Base-by-base conservation (phyloP, 2,113 vertebrate genomes). In the Lamprologus tigripictilis region DNA sequence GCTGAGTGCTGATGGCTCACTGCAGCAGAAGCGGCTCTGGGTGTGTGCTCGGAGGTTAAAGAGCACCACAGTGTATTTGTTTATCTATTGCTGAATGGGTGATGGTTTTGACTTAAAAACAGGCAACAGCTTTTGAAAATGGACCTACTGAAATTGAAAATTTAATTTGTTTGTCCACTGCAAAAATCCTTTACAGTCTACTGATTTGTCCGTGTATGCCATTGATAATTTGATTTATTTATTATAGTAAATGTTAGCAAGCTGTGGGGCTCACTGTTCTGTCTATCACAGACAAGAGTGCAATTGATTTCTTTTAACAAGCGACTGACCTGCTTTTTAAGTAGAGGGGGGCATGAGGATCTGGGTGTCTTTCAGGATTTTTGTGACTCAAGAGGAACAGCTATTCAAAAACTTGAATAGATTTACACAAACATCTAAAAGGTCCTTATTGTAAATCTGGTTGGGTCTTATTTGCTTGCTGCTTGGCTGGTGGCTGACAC, bases 291-390 rank as follows among this genome's bases (percentile, higher is more conserved):
- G 90, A 89, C 86, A 85, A 84, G 31, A 71, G 54, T 79, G n/a
- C 35, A 85, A 96, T 95, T 93, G 92, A 95, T 95, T 92, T 91
- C 33, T 91, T 91, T 91, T 86, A 92, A 94, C 92, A 92, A 94
- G 94, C 91, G 81, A 95, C 92, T 94, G 94, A 94, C 90, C 90
- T 79, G 79, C 81, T 86, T 84, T 90, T 87, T 86, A 63, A 89
- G 80, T 66, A 86, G 83, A 45, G 28, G 81, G 90, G 87, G 86
- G 68, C 76, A 57, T 83, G 19, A 23, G 35, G 57, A 47, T 81
- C 35, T 42, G 89, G 57, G 8, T 83, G 88, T 88, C 87, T 86
- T 88, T 88, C 47, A 80, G n/a, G 88, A 86, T 31, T 92, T 93
- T 95, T 92, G 94, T 26, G 54, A 49, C 86, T 61, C 49, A 78